phyloP scores from a whole-genome alignment of 1,140 invertebrate genomes.

The Neodiprion lecontei region DNA sequence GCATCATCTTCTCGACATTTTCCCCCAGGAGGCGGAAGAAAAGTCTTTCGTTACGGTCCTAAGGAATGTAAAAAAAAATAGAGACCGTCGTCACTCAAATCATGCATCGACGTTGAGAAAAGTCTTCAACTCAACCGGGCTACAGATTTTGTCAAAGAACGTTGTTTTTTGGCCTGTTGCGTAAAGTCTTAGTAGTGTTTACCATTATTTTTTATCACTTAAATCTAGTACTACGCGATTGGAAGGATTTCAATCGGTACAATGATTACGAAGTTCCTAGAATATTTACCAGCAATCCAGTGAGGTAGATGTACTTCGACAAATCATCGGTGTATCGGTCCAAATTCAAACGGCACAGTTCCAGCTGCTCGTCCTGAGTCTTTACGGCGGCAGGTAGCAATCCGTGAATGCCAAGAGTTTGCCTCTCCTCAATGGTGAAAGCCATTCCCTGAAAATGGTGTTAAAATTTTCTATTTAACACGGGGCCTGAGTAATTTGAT shows the following conservation, averaged over 20 bases:
- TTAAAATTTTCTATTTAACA: not conserved
- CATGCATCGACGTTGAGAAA: conserved; percentile 13
- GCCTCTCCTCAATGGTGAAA: conserved; percentile 83
- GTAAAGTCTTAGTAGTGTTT: not conserved
- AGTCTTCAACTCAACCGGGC: conserved; percentile 4
- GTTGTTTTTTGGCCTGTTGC: no score
- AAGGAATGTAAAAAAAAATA: conserved; percentile 30
- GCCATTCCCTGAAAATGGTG: conserved; percentile 76
- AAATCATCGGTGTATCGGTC: conserved; percentile 75
- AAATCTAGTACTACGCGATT: no score
- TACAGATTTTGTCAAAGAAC: no score
- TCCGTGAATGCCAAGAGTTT: conserved; percentile 84
- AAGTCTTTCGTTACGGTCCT: conserved; percentile 89
- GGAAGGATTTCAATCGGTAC: no score
- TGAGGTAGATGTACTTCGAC: conserved; percentile 84
- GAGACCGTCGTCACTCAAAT: not conserved
- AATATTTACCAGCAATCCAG: conserved; percentile 69
- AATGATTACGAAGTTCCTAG: not conserved
- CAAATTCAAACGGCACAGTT: conserved; percentile 74
- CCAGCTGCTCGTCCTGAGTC: conserved; percentile 83
- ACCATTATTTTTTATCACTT: not conserved
- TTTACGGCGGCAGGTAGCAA: conserved; percentile 81
- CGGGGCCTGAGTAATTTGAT: conserved; percentile 9
- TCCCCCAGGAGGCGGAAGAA: conserved; percentile 93
- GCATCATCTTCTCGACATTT: conserved; percentile 88